phyloP scores from a whole-genome alignment of 2,113 vertebrate species.

The Alosa alosa region DNA sequence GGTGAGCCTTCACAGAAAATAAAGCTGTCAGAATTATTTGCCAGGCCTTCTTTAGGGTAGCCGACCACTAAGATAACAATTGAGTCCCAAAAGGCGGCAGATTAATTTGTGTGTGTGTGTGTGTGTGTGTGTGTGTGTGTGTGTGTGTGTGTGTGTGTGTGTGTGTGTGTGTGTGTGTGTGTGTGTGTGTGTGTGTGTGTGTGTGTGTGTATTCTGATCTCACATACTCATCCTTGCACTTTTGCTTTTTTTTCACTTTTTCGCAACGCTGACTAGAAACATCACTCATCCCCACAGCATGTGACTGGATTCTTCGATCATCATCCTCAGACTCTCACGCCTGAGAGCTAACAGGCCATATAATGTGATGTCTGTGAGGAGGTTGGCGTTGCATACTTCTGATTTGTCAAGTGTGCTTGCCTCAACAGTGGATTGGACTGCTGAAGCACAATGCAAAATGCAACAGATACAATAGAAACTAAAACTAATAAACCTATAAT shows the following conservation, averaged over 20 bases:
- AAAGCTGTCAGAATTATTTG: constrained; percentile 58
- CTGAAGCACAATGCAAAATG: not conserved
- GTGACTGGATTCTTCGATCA: not conserved
- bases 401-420: not conserved
- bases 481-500: no score
- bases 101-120: not conserved
- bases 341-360: not conserved
- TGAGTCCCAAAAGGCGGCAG: not conserved
- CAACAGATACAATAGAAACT: no score
- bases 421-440: not conserved
- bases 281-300: not conserved
- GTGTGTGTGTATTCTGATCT: not conserved
- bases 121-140: not conserved
- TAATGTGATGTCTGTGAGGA: not conserved
- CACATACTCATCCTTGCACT: not conserved
- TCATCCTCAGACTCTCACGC: not conserved
- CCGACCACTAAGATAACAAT: not conserved
- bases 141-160: not conserved
- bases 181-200: not conserved
- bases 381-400: not conserved
- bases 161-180: not conserved
- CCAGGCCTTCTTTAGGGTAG: constrained; percentile 63
- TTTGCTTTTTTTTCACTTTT: not conserved
- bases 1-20: constrained; percentile 75
- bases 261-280: not conserved